Percentiles rank a stretch among this genome's conserved stretches.
These are phyloP conservation scores for Tyrannus savana DNA, from an alignment of 2,113 vertebrate species.

Conservation along the genomic window DNA sequence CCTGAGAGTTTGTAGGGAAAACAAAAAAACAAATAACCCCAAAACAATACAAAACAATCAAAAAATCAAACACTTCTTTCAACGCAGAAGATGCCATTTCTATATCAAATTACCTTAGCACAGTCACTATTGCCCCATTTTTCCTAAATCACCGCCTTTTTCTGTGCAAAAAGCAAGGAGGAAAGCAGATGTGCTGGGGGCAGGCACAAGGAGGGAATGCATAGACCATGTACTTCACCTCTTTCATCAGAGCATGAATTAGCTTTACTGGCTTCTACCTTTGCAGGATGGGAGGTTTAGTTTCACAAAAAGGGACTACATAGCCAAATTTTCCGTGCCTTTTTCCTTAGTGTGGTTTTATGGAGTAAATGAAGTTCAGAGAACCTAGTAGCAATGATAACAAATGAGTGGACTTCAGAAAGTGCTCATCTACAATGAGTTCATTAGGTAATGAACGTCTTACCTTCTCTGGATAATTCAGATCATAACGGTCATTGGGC, in stretches of 20 bases:
- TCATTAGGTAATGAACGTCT: neutral
- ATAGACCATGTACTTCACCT: neutral
- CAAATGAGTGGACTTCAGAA: neutral
- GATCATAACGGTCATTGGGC: neutral
- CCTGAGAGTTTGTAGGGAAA: neutral
- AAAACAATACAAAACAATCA: neutral
- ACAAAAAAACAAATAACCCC: fast-evolving
- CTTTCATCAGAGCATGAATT: neutral
- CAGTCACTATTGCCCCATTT: neutral
- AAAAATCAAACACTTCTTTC: neutral
- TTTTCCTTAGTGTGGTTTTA: neutral
- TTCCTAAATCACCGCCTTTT: neutral
- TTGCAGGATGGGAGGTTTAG: neutral
- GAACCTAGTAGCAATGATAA: neutral
- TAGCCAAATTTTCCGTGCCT: neutral
- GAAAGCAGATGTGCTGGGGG: neutral
- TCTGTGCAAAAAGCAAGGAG: neutral
- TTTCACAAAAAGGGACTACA: neutral
- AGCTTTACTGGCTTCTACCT: neutral
- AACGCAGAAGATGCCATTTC: neutral
- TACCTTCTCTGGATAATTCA: neutral
- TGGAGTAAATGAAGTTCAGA: neutral
- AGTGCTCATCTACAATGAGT: neutral
- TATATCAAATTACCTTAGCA: neutral
- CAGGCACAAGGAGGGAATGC: neutral